Evolutionary conservation across 2,888 invertebrate species (phyloP), one percentile per base, ranked within the genome.

Genomic region (Tillus elongatus): DNA sequence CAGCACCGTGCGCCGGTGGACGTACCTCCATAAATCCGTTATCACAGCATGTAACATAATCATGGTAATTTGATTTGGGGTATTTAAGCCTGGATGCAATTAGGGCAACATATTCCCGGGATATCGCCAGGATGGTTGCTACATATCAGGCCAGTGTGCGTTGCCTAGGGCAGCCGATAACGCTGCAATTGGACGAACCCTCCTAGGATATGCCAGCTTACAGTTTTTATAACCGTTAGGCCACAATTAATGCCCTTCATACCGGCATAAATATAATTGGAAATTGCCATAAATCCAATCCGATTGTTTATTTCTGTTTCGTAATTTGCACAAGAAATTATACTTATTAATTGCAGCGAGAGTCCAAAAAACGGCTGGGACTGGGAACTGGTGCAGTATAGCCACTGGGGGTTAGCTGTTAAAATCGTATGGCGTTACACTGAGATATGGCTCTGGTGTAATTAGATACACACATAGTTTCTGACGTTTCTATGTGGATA

Each of bases 41-140:
- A 19, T 19, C 24, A 19, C 6, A 8, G 24, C 6, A 19, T 19
- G 11, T 29, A 29, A 29, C 11, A 29, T 11, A 40, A 40, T 40
- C 37, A 27, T 33, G 15, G 33, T 39, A 39, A 36, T 39, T 36
- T 41, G 39, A 41, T 39, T 39, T 39, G 41, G 38, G 33, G 39
- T 37, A 36, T 41, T 41, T 39, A 39, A 36, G 40, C 40, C 27
- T 34, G 37, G 37, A 40, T 33, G 40, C 40, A 40, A 40, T 40
- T 40, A 40, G 40, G n/a, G n/a, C n/a, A n/a, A n/a, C 33, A 36
- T 16, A 16, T 33, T 35, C 36, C 15, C 29, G 8, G 8, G 29
- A 29, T 29, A 29, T 29, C 29, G n/a, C 6, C 6, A 6, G 6
- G 24, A 19, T n/a, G n/a, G n/a, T n/a, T n/a, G n/a, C n/a, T n/a